Percentiles rank a stretch among this genome's conserved stretches.
phyloP scores from a whole-genome alignment of 1,140 invertebrate genomes.

The Lordiphosa stackelbergi region DNA sequence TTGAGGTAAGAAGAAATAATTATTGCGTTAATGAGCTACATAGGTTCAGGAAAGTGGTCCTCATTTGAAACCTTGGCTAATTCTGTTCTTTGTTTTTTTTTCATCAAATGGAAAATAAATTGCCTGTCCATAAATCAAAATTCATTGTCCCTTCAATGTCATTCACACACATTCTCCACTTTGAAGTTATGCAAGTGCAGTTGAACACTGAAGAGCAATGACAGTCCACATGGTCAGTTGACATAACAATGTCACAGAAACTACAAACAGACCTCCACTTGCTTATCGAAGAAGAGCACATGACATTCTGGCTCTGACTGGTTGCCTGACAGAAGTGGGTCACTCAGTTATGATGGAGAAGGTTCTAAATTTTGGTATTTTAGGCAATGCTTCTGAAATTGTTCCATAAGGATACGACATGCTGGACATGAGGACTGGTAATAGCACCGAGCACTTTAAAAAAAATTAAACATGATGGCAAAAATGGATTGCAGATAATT shows the following conservation, averaged over 20 bases:
- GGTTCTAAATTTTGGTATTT: too few relatives aligned
- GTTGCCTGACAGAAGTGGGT: conserved; percentile 15
- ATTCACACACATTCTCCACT: conserved; percentile 1
- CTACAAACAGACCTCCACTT: neutral
- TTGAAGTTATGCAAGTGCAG: conserved; percentile 32
- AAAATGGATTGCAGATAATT: neutral
- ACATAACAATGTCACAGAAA: conserved; percentile 33
- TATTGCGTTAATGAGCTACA: conserved; percentile 5
- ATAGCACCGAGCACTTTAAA: too few relatives aligned
- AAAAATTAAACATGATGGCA: too few relatives aligned
- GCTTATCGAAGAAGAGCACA: neutral
- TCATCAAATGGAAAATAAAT: neutral
- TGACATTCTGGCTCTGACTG: neutral
- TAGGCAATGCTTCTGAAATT: neutral
- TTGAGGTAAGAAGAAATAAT: neutral
- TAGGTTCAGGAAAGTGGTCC: too few relatives aligned
- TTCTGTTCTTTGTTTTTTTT: neutral
- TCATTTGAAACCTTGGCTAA: too few relatives aligned
- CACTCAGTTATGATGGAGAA: neutral
- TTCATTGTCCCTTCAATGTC: conserved; percentile 2
- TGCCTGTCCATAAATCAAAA: conserved; percentile 1
- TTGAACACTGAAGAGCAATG: conserved; percentile 14
- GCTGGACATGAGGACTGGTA: too few relatives aligned
- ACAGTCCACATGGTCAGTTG: conserved; percentile 25
- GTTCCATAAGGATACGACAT: neutral